Evolutionary conservation across 2,113 vertebrate species (phyloP).

Genomic region (Scomber japonicus): DNA sequence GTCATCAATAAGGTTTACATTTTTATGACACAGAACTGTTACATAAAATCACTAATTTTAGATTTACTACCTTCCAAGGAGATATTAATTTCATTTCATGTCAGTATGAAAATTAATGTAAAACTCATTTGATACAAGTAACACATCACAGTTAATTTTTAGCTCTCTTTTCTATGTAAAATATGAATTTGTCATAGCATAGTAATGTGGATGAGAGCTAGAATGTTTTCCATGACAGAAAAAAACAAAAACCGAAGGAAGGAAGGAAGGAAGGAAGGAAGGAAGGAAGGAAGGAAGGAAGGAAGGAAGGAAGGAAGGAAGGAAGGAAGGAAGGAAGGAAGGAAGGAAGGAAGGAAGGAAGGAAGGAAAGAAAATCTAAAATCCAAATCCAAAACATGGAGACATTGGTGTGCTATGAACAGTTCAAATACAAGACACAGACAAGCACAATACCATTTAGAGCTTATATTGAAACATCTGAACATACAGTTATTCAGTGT

Average conservation of each 20-base stretch:
- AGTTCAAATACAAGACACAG: too few relatives aligned
- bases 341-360: too few relatives aligned
- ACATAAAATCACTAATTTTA: not conserved
- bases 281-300: too few relatives aligned
- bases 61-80: not conserved
- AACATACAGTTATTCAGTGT: too few relatives aligned
- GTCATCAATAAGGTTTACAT: not conserved
- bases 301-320: too few relatives aligned
- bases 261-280: not conserved
- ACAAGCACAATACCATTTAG: not conserved
- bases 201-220: not conserved
- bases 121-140: not conserved
- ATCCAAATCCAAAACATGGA: too few relatives aligned
- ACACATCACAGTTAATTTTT: not conserved
- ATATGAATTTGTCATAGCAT: not conserved
- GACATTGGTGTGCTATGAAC: too few relatives aligned
- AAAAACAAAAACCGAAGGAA: not conserved
- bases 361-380: too few relatives aligned
- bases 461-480: too few relatives aligned
- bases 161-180: not conserved
- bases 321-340: too few relatives aligned
- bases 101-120: not conserved
- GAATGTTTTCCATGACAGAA: not conserved
- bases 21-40: slow-evolving; percentile 7
- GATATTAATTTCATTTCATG: not conserved